Evolutionary conservation across 2,113 vertebrate genomes (phyloP), one percentile per base, ranked within the genome.

Genomic region (Indicator maculatus): DNA sequence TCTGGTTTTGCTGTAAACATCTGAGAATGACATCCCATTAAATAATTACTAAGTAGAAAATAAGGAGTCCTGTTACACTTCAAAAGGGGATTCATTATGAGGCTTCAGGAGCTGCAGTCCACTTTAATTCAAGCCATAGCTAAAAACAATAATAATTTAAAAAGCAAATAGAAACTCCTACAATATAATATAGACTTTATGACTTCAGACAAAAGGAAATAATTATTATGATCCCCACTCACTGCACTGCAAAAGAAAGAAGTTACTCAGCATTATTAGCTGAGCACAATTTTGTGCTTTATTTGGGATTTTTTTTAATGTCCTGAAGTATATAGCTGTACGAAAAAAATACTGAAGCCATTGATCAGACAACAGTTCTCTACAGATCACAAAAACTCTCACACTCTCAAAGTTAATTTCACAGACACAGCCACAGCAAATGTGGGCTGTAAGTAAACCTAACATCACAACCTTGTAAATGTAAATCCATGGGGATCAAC

Each of bases 201-300:
- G 50, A 58, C 24, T 24, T 65, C 15, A 73, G 36, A 36, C 38
- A 81, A 65, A 61, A 58, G 18, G 5, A 58, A 61, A 6, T 4
- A 56, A 64, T 83, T 61, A 19, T 44, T 69, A 9, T 65, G 75
- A 30, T 93, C 33, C 59, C 33, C 30, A 27, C 41, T 53, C 66
- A n/a, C 33, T 61, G 74, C 84, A 91, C 80, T 88, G 83, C 73
- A 87, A 58, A 56, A 56, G 28, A 10, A 61, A 69, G 9, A 82
- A 83, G 61, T 79, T 75, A 50, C 41, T 84, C 77, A 78, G 83
- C 18, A 8, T 27, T 83, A 66, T 56, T n/a, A 88, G 36, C 64
- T 90, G 45, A 90, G 45, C n/a, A 77, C 41, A 38, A 77, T 10
- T 76, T 63, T 38, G 6, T 39, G 17, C 27, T 67, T 78, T 61